Conservation (phyloP, 2,113 vertebrate genomes). For the Riparia riparia region DNA sequence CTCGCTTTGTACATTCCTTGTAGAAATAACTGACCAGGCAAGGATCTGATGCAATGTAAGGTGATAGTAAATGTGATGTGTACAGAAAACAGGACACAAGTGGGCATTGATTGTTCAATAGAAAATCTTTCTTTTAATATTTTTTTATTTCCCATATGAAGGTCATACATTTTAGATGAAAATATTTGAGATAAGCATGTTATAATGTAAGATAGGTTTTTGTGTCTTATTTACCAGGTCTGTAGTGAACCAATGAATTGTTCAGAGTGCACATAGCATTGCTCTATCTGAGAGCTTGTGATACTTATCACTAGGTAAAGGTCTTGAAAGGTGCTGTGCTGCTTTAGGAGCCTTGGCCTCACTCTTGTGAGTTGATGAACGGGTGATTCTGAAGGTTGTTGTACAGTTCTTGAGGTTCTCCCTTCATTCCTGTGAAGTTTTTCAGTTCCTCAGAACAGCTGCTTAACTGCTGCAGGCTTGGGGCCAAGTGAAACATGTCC, state of each 20-base stretch:
- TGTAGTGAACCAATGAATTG: background rate
- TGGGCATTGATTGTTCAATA: background rate
- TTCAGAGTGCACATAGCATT: background rate
- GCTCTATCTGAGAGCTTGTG: background rate
- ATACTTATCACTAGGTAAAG: background rate
- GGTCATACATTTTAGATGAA: background rate
- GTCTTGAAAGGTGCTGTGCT: background rate
- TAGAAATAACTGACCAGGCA: background rate
- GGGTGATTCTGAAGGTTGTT: background rate
- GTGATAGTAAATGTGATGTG: background rate
- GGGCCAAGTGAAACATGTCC: accelerated
- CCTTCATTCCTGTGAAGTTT: background rate
- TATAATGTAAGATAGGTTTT: background rate
- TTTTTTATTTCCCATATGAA: background rate
- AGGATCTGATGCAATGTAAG: background rate
- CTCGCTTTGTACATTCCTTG: background rate
- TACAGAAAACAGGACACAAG: background rate
- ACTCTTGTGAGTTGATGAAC: background rate
- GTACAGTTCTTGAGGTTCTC: background rate
- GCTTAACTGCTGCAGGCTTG: background rate
- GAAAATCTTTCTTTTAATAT: accelerated
- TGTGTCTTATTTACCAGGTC: background rate
- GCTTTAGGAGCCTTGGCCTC: background rate
- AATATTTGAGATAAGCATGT: background rate
- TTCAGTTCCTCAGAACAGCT: background rate